phyloP scores from a whole-genome alignment of 2,888 invertebrate species.

The Troides oblongomaculatus region DNA sequence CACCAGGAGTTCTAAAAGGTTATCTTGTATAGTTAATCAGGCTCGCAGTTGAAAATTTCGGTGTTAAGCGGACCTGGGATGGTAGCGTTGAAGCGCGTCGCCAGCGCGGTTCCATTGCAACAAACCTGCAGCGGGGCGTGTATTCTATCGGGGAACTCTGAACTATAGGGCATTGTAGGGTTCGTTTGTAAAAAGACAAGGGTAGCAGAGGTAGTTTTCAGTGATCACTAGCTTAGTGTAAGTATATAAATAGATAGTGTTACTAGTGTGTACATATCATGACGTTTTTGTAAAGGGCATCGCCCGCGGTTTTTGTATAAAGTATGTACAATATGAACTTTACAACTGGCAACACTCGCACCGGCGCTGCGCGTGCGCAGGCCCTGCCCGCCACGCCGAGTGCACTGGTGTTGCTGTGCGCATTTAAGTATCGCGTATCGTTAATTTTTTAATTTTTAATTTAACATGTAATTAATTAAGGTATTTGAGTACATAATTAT shows the following conservation, averaged over 20 bases:
- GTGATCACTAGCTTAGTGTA: constrained; percentile 58
- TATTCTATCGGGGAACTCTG: constrained; percentile 56
- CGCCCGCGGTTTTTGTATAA: constrained; percentile 54
- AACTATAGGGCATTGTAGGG: constrained; percentile 67
- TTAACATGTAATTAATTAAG: constrained; percentile 41
- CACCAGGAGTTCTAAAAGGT: constrained; percentile 55
- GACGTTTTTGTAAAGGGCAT: constrained; percentile 54
- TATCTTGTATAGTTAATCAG: constrained; percentile 48
- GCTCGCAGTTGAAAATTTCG: constrained; percentile 50
- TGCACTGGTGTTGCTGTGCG: constrained; percentile 33
- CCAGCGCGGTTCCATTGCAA: constrained; percentile 57
- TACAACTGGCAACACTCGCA: constrained; percentile 12
- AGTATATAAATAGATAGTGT: constrained; percentile 48
- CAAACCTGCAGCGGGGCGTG: constrained; percentile 39
- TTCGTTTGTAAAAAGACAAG: constrained; percentile 50
- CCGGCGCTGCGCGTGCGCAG: no score
- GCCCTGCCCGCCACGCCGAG: no score
- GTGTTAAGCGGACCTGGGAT: constrained; percentile 23
- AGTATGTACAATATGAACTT: constrained; percentile 54
- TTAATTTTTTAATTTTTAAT: constrained; percentile 35
- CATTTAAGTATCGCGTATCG: constrained; percentile 58
- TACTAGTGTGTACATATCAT: constrained; percentile 72
- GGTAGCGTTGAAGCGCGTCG: background rate
- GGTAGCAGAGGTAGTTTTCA: constrained; percentile 36
- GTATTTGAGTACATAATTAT: constrained; percentile 34